A percentile compares a stretch with the other conserved stretches of the same genome.
These are phyloP conservation scores for Diorhabda elongata DNA, from an alignment of 1,140 invertebrate genomes.

Conservation along the genomic window DNA sequence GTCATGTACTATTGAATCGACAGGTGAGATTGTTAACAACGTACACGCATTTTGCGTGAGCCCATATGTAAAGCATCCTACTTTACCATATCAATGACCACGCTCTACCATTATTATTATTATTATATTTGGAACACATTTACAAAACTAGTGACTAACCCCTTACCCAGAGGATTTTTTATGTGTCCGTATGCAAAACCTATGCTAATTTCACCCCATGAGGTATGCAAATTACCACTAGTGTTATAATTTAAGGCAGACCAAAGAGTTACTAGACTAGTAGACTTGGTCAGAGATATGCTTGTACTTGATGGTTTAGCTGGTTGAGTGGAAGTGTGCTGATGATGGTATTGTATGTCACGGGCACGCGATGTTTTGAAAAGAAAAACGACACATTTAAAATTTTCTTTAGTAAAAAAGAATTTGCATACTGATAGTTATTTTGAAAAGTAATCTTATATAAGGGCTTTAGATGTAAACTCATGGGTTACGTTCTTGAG, in stretches of 20 bases:
- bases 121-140: conserved; percentile 22
- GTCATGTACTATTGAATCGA: conserved; percentile 3
- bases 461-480: neutral
- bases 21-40: conserved; percentile 11
- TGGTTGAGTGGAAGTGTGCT: conserved; percentile 12
- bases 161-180: conserved; percentile 21
- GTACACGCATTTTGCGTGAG: conserved; percentile 18
- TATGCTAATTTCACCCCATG: conserved; percentile 22
- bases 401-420: conserved; percentile 4
- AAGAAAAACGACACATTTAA: conserved; percentile 8
- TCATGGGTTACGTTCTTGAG: neutral
- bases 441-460: conserved; percentile 4
- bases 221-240: conserved; percentile 18
- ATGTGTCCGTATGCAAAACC: conserved; percentile 19
- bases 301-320: neutral
- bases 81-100: conserved; percentile 25
- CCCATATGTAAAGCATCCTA: conserved; percentile 17
- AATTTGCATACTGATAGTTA: conserved; percentile 16
- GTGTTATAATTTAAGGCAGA: conserved; percentile 12
- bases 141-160: conserved; percentile 15
- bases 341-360: conserved; percentile 6
- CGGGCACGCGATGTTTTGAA: conserved; percentile 13
- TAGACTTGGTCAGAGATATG: neutral
- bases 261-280: neutral
- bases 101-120: conserved; percentile 22